Conservation (phyloP, 2,888 invertebrate genomes). For the Bimastos eiseni region DNA sequence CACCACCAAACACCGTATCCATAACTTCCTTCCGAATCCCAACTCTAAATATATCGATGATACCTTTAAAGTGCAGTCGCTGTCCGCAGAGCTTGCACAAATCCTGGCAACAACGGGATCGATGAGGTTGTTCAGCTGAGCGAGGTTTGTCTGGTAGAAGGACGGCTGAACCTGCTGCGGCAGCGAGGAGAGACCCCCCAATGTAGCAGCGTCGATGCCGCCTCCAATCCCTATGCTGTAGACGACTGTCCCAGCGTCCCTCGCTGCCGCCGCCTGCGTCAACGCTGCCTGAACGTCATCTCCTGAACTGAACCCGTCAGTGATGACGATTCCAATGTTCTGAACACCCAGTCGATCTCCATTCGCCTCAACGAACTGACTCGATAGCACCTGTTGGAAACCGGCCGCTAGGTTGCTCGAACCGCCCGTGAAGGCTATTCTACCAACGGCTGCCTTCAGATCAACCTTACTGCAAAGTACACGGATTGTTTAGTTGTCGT, state of each 20-base stretch:
- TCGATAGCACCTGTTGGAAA: neutral
- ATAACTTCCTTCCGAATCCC: too few relatives aligned
- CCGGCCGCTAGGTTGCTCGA: constrained; percentile 17
- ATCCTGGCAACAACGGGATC: neutral
- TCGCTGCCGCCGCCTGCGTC: constrained; percentile 25
- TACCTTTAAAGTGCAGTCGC: constrained; percentile 17
- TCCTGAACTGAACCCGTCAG: constrained; percentile 9
- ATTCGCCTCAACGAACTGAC: constrained; percentile 18
- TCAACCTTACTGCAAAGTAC: neutral
- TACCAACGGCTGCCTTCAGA: neutral
- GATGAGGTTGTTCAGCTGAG: neutral
- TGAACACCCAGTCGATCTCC: constrained; percentile 32
- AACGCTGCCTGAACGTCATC: neutral
- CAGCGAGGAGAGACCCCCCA: constrained; percentile 20
- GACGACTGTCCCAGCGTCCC: constrained; percentile 26
- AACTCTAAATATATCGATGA: neutral
- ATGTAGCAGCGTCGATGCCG: neutral
- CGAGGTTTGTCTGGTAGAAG: neutral
- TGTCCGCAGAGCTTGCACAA: constrained; percentile 1
- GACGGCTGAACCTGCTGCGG: constrained; percentile 23
- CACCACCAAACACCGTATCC: too few relatives aligned
- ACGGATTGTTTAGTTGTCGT: neutral
- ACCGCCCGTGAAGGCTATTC: neutral
- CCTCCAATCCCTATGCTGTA: constrained; percentile 27
- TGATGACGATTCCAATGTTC: constrained; percentile 32